phyloP scores from a whole-genome alignment of 2,113 vertebrate genomes.

The Salvelinus namaycush region DNA sequence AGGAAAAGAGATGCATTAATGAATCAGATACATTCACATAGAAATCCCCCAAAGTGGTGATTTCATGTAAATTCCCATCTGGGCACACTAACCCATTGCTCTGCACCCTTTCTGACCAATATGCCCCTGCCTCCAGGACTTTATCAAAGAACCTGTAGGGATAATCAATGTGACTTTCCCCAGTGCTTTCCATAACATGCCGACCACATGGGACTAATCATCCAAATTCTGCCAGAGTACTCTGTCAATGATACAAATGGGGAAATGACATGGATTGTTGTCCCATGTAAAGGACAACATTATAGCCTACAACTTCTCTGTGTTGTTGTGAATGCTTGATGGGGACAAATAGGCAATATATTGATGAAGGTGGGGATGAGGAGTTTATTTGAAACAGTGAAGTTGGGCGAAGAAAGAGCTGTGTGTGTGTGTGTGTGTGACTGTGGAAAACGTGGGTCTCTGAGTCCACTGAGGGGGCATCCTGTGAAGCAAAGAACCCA shows the following conservation, averaged over 20 bases:
- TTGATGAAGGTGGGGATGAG: no score
- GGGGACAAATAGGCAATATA: neutral
- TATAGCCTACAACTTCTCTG: no score
- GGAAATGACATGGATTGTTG: no score
- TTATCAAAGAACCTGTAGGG: no score
- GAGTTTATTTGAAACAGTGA: no score
- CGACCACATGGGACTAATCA: no score
- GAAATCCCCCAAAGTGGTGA: constrained; percentile 63
- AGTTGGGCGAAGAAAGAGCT: neutral
- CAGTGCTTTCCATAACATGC: no score
- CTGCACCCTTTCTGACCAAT: neutral
- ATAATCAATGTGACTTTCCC: no score
- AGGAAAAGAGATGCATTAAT: constrained; percentile 56
- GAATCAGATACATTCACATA: constrained; percentile 66
- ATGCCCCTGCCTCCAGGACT: constrained; percentile 9
- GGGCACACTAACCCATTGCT: constrained; percentile 14
- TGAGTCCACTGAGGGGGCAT: neutral
- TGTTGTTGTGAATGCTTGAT: neutral
- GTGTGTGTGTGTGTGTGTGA: constrained; percentile 18
- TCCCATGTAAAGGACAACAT: no score
- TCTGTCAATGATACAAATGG: no score
- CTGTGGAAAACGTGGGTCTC: neutral
- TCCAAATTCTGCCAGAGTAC: no score
- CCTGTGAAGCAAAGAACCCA: no score
- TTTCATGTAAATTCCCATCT: constrained; percentile 60